These are phyloP conservation scores for Drosophila ambigua DNA, from an alignment of 1,140 invertebrate genomes.

Conservation along the genomic window DNA sequence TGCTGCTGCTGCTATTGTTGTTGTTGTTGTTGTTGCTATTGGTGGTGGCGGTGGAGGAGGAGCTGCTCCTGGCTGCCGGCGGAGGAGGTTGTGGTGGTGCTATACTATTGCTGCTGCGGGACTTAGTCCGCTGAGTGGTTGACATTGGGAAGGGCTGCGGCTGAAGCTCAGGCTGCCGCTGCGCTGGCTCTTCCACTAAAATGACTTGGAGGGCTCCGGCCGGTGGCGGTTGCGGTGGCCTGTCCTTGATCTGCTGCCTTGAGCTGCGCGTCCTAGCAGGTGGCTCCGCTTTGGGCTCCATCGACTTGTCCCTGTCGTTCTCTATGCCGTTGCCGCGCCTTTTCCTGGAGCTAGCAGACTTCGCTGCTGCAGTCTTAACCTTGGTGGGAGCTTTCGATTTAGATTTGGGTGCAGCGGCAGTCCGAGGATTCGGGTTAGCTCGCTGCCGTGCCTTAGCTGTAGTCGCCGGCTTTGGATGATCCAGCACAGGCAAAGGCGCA, in stretches of 20 bases:
- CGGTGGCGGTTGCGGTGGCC: background rate
- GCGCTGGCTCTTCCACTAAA: no score
- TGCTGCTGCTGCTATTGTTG: slow-evolving; percentile 68
- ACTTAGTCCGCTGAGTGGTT: slow-evolving; percentile 1
- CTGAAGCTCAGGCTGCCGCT: no score
- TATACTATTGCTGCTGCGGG: slow-evolving; percentile 1
- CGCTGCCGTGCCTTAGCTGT: slow-evolving; percentile 17
- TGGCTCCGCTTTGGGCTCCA: background rate
- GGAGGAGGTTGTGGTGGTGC: background rate
- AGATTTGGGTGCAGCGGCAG: background rate
- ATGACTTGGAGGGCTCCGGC: background rate
- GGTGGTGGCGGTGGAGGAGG: background rate
- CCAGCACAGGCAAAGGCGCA: background rate
- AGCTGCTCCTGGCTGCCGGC: slow-evolving; percentile 18
- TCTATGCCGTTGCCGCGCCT: slow-evolving; percentile 3
- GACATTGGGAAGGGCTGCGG: no score
- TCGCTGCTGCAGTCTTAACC: background rate
- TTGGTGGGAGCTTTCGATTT: slow-evolving; percentile 16
- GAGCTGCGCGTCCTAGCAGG: slow-evolving; percentile 40
- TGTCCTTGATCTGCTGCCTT: slow-evolving; percentile 21
- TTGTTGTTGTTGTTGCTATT: slow-evolving; percentile 39
- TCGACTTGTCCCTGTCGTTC: background rate
- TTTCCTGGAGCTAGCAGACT: slow-evolving; percentile 14
- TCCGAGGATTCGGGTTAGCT: slow-evolving; percentile 9
- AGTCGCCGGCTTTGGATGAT: slow-evolving; percentile 14